Conservation (phyloP, 1,140 invertebrate genomes). For the Lordiphosa clarofinis region DNA sequence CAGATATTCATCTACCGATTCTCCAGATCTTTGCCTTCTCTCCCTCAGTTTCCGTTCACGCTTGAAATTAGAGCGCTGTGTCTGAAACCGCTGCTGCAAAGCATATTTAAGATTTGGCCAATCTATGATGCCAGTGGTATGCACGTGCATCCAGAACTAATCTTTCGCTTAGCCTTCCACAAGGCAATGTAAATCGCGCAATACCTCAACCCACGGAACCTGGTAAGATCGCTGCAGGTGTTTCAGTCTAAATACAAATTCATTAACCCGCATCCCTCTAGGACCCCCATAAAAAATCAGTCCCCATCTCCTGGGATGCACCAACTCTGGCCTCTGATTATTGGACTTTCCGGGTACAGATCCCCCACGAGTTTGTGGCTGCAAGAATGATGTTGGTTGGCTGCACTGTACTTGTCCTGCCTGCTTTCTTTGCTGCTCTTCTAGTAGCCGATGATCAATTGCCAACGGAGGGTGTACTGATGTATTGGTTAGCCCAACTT, state of each 20-base stretch:
- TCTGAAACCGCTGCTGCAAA: too few species aligned
- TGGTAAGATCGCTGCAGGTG: not conserved
- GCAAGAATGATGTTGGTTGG: too few species aligned
- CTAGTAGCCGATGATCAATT: too few species aligned
- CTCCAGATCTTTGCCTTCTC: not conserved
- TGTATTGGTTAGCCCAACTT: too few species aligned
- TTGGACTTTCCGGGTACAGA: too few species aligned
- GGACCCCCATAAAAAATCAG: not conserved
- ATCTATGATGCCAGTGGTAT: not conserved
- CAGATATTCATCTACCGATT: not conserved
- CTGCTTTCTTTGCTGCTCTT: too few species aligned
- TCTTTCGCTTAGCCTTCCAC: not conserved
- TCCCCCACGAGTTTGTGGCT: too few species aligned
- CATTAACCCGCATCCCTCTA: not conserved
- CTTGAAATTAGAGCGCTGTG: not conserved
- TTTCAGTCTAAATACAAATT: constrained; percentile 3
- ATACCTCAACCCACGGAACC: not conserved
- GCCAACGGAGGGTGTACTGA: too few species aligned
- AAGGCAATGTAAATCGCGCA: constrained; percentile 1
- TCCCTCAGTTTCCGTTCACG: not conserved
- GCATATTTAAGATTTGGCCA: too few species aligned
- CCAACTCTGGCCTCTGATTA: too few species aligned
- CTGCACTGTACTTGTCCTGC: too few species aligned
- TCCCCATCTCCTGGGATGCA: constrained; percentile 1
- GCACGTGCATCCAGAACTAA: not conserved